These are phyloP conservation scores for Lamellibrachia luymesi DNA, from an alignment of 1,140 invertebrate genomes.

Conservation along the genomic window DNA sequence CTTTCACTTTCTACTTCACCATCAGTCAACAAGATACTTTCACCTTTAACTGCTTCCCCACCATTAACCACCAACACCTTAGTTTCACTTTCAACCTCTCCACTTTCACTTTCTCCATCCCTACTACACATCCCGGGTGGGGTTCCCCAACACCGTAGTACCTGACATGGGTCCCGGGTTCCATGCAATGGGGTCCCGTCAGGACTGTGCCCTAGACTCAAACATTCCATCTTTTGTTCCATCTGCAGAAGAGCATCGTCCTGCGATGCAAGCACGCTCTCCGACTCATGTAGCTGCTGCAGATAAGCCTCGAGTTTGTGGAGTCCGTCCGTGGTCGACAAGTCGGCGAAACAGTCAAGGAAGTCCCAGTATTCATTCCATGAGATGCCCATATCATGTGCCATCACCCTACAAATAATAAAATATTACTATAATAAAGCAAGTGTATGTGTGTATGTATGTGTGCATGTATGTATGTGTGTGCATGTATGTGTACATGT, in stretches of 20 bases:
- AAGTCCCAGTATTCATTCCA: conserved; percentile 93
- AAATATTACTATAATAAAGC: too few relatives aligned
- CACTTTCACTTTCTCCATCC: not conserved
- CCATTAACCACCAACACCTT: not conserved
- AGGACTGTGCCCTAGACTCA: conserved; percentile 9
- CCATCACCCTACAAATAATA: conserved; percentile 65
- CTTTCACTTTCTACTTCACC: not conserved
- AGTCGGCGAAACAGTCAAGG: conserved; percentile 74
- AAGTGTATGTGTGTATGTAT: too few relatives aligned
- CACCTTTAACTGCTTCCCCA: not conserved
- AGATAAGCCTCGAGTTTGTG: conserved; percentile 73
- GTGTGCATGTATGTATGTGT: too few relatives aligned
- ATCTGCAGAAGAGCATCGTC: not conserved
- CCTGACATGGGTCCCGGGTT: too few relatives aligned
- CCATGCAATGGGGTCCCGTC: not conserved
- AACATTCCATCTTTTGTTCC: conserved; percentile 2
- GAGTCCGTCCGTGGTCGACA: conserved; percentile 71
- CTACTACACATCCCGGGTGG: not conserved
- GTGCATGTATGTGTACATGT: too few relatives aligned
- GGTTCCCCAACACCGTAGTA: conserved; percentile 6
- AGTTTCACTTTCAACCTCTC: conserved; percentile 6
- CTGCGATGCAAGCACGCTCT: conserved; percentile 12
- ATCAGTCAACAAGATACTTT: not conserved
- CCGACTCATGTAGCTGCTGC: conserved; percentile 42
- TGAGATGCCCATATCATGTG: conserved; percentile 71